Conservation (phyloP, 2,888 invertebrate species). For the Orthosia cruda region DNA sequence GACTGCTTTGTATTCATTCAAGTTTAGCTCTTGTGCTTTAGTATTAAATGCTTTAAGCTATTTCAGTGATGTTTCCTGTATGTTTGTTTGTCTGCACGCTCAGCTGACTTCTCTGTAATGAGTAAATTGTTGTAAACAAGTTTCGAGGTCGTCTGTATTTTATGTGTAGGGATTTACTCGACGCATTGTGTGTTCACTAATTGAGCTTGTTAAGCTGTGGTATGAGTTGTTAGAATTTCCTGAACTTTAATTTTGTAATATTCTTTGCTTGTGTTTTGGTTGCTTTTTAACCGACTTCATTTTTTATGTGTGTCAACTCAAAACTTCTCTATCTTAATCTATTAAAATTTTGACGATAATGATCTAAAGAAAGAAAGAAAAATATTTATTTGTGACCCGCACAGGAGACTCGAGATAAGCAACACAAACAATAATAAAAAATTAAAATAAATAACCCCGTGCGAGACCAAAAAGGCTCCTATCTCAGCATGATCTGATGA, state of each 20-base stretch:
- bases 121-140: conserved; percentile 79
- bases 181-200: conserved; percentile 49
- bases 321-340: too few species aligned
- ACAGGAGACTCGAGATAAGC: too few species aligned
- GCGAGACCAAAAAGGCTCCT: too few species aligned
- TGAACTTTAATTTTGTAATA: conserved; percentile 23
- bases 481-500: too few species aligned
- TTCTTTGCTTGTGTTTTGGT: not conserved
- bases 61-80: conserved; percentile 28
- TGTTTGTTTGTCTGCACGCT: conserved; percentile 64
- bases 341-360: too few species aligned
- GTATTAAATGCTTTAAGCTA: conserved; percentile 54
- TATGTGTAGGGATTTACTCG: conserved; percentile 54
- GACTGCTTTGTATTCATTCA: conserved; percentile 28
- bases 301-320: too few species aligned
- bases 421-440: too few species aligned
- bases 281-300: too few species aligned
- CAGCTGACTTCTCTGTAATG: conserved; percentile 73
- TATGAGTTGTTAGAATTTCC: conserved; percentile 44
- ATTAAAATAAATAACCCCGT: too few species aligned
- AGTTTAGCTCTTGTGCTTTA: conserved; percentile 70
- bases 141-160: conserved; percentile 74
- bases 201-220: conserved; percentile 59
- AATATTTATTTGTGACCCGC: too few species aligned
- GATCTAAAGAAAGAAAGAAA: too few species aligned